Evolutionary conservation across 2,797 vertebrate genomes (phyloP).

Genomic region (Dallia pectoralis): DNA sequence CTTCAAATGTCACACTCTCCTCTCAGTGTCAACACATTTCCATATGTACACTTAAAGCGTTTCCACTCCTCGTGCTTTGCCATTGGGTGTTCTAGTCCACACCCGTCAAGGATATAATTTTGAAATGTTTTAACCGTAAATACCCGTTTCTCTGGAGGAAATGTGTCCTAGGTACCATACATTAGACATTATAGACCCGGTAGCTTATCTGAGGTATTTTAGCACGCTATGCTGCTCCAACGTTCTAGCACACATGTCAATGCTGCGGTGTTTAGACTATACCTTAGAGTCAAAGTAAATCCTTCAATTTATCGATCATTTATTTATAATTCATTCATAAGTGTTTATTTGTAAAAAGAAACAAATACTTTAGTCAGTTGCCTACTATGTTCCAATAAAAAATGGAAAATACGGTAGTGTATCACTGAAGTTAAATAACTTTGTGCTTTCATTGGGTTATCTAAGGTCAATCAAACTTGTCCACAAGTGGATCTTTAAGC

Average conservation of each 20-base stretch:
- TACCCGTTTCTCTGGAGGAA: conserved; percentile 43
- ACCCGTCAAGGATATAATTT: conserved; percentile 34
- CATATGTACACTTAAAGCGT: conserved; percentile 9
- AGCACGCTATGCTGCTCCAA: conserved; percentile 43
- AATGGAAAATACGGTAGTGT: too few relatives aligned
- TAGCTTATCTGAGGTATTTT: conserved; percentile 24
- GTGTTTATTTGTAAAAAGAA: too few relatives aligned
- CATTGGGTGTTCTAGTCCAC: conserved; percentile 21
- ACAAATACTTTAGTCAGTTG: too few relatives aligned
- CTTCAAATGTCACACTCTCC: conserved; percentile 15
- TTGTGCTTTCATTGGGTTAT: too few relatives aligned
- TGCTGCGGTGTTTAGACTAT: conserved; percentile 35
- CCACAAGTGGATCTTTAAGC: too few relatives aligned
- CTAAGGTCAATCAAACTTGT: too few relatives aligned
- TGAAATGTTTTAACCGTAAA: background rate
- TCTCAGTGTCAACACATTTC: conserved; percentile 15
- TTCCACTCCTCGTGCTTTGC: conserved; percentile 22
- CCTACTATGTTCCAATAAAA: too few relatives aligned
- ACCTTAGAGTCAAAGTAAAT: too few relatives aligned
- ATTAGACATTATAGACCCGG: conserved; percentile 30
- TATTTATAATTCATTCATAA: too few relatives aligned
- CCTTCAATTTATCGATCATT: too few relatives aligned
- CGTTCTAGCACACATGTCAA: conserved; percentile 28
- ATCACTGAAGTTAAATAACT: too few relatives aligned
- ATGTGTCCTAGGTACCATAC: conserved; percentile 43